A percentile compares a stretch with the other conserved stretches of the same genome.
phyloP scores from a whole-genome alignment of 2,113 vertebrate species.

The Poicephalus gulielmi region DNA sequence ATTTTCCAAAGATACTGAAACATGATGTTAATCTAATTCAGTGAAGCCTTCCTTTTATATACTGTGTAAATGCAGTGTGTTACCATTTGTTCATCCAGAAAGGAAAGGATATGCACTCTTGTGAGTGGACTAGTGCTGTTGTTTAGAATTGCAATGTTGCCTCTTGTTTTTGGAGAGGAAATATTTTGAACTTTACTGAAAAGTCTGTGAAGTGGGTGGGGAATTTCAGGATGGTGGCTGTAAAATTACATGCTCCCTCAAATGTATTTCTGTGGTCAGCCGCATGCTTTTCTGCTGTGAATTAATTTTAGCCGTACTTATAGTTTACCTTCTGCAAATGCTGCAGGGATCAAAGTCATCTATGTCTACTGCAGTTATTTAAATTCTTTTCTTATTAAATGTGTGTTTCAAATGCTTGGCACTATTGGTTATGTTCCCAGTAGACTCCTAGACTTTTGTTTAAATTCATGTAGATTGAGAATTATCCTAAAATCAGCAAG shows the following conservation, averaged over 20 bases:
- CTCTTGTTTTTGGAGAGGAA: background rate
- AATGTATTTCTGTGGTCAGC: background rate
- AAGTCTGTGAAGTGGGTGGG: background rate
- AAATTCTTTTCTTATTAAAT: constrained; percentile 27
- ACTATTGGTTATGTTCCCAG: background rate
- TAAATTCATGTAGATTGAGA: background rate
- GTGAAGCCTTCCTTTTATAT: background rate
- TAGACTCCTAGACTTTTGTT: background rate
- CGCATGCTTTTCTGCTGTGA: background rate
- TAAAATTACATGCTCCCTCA: background rate
- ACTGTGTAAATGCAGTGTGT: background rate
- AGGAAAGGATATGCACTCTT: background rate
- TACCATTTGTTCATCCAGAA: background rate
- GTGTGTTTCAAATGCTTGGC: constrained; percentile 5
- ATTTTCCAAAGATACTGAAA: background rate
- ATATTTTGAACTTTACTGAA: background rate
- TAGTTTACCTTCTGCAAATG: background rate
- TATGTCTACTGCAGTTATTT: background rate
- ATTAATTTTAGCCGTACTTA: background rate
- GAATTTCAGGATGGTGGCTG: background rate
- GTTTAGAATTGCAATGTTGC: background rate
- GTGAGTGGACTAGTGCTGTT: background rate
- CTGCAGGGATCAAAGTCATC: background rate
- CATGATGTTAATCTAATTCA: background rate
- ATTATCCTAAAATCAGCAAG: constrained; percentile 38